phyloP scores from a whole-genome alignment of 1,140 invertebrate species.

The Phymorhynchus buccinoides region DNA sequence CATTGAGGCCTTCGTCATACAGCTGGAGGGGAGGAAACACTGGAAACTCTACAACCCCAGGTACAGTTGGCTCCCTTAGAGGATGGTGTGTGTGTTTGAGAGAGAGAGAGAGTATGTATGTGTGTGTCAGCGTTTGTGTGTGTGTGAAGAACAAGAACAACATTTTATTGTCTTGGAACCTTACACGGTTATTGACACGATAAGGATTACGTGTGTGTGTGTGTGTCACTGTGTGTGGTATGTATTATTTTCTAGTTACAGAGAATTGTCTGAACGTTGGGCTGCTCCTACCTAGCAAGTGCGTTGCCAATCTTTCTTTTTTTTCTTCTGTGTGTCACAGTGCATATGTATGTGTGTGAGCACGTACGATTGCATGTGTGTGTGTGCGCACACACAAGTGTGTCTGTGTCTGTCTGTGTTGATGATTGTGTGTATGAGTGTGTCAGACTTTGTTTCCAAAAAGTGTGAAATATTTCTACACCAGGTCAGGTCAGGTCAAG shows the following conservation, averaged over 20 bases:
- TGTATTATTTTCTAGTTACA: too few relatives aligned
- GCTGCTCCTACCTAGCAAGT: too few relatives aligned
- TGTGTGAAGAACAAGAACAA: too few relatives aligned
- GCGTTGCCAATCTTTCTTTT: too few relatives aligned
- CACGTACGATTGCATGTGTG: not conserved
- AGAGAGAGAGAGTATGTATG: not conserved
- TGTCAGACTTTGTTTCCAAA: too few relatives aligned
- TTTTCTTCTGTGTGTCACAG: not conserved
- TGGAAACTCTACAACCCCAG: conserved; percentile 92
- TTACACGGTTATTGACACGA: too few relatives aligned
- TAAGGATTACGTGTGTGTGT: too few relatives aligned
- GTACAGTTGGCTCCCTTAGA: conserved; percentile 39
- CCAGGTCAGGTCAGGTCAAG: not conserved
- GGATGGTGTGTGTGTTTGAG: not conserved
- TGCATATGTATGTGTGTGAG: not conserved
- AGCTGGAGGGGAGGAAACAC: conserved; percentile 94
- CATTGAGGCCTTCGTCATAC: conserved; percentile 97
- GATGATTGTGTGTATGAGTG: not conserved
- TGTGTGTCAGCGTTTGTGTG: conserved; percentile 10
- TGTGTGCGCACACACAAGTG: not conserved
- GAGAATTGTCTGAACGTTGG: too few relatives aligned
- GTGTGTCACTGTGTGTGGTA: too few relatives aligned
- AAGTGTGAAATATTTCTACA: too few relatives aligned
- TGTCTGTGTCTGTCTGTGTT: not conserved
- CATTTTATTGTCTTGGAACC: too few relatives aligned